These are phyloP conservation scores for Alloplasta piceator DNA, from an alignment of 2,888 invertebrate species.

Conservation along the genomic window DNA sequence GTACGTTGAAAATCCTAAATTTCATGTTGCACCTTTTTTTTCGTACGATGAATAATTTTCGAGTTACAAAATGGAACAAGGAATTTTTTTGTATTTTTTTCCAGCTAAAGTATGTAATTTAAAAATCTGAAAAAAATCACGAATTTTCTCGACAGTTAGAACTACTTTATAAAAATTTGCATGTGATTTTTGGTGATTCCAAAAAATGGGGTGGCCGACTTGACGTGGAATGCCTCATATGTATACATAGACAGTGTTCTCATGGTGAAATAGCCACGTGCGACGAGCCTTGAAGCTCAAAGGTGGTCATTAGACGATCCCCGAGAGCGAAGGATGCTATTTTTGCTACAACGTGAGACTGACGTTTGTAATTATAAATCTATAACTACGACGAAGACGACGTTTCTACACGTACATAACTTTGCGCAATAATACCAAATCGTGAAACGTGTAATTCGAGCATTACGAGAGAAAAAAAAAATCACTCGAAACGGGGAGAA, in stretches of 20 bases:
- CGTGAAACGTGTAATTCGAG: slow-evolving; percentile 33
- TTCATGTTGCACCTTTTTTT: too few species aligned
- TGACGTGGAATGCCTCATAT: too few species aligned
- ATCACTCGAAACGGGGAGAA: background rate
- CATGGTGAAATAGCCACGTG: slow-evolving; percentile 33
- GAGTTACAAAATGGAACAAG: too few species aligned
- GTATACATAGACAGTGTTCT: background rate
- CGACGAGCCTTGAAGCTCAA: slow-evolving; percentile 41
- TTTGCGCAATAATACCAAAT: slow-evolving; percentile 37
- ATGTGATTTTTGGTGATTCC: too few species aligned
- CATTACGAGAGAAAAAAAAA: background rate
- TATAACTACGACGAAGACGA: slow-evolving; percentile 43
- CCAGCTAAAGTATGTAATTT: too few species aligned
- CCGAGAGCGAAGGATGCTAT: slow-evolving; percentile 40
- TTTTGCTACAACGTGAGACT: slow-evolving; percentile 22
- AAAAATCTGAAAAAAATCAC: too few species aligned
- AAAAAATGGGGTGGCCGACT: too few species aligned
- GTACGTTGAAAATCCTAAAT: too few species aligned
- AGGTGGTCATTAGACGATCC: slow-evolving; percentile 41
- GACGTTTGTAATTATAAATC: slow-evolving; percentile 57
- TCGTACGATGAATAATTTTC: too few species aligned
- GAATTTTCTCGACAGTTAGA: too few species aligned
- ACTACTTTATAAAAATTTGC: too few species aligned
- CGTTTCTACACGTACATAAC: background rate
- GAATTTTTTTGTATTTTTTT: too few species aligned